Percentiles rank a stretch among this genome's conserved stretches.
phyloP scores from a whole-genome alignment of 1,140 invertebrate genomes.

The Glomeris maerens region DNA sequence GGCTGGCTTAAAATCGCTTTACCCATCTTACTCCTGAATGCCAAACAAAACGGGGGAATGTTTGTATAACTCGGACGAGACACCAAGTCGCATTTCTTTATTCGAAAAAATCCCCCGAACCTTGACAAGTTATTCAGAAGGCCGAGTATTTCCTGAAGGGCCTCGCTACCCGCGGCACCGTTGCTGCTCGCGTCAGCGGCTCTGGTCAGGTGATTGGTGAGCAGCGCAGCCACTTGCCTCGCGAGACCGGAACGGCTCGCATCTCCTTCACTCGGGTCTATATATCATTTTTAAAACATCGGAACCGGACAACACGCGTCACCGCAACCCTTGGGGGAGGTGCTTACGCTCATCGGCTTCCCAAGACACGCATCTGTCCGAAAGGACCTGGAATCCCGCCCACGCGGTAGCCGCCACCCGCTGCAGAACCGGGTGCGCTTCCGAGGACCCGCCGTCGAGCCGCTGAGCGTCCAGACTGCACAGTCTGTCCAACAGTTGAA shows the following conservation, averaged over 20 bases:
- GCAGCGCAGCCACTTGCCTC: constrained; percentile 29
- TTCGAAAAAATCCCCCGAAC: too few species aligned
- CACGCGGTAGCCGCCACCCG: constrained; percentile 30
- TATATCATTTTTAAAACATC: too few species aligned
- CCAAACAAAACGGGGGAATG: neutral
- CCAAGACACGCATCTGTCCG: constrained; percentile 32
- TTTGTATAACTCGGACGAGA: neutral
- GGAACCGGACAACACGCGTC: too few species aligned
- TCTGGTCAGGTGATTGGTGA: constrained; percentile 31
- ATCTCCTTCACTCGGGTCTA: too few species aligned
- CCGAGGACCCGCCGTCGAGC: constrained; percentile 18
- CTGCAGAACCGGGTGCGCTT: constrained; percentile 25
- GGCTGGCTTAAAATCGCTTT: constrained; percentile 32
- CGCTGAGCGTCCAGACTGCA: constrained; percentile 28
- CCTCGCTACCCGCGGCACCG: constrained; percentile 28
- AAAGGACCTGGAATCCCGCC: constrained; percentile 32
- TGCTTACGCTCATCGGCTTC: constrained; percentile 29
- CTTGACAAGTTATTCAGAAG: constrained; percentile 29
- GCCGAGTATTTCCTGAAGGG: constrained; percentile 31
- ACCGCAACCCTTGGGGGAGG: too few species aligned
- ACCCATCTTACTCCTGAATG: constrained; percentile 28
- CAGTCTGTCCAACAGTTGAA: constrained; percentile 29
- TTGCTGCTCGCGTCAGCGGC: constrained; percentile 28
- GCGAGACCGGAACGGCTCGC: constrained; percentile 27
- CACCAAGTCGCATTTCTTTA: too few species aligned